Base-by-base conservation (phyloP, 2,797 vertebrate genomes). In the Clamator glandarius region DNA sequence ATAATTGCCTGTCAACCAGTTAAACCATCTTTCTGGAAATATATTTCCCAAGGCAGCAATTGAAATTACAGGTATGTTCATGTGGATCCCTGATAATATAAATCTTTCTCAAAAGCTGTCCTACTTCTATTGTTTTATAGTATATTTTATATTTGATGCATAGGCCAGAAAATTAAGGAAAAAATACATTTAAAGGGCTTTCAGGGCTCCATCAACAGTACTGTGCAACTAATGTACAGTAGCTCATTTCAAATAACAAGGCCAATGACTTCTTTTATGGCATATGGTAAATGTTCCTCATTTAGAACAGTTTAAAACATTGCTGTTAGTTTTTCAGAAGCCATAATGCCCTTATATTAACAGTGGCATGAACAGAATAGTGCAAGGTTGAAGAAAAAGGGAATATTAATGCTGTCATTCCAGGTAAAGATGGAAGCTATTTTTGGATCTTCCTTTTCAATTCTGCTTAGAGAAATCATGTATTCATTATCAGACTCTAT, bases 41-140 rank as follows among this genome's bases (percentile, higher is more conserved):
- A 85, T 85, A 86, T 96, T 96, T 97, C 90, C 84, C 93, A 84
- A 59, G 36, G 83, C 90, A 95, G 50, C 55, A 91, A 92, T 17
- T 95, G 91, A 96, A 97, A 97, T 97, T 94, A 95, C 82, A 96
- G 68, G 85, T 95, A 95, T 85, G 69, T 69, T 96, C 76, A 79
- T 95, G 74, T 86, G 83, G 16, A 95, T 92, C 61, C 69, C 86
- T 92, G 68, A 92, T 91, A 92, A 89, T 92, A 93, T 68, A 96
- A 96, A 95, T 85, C 66, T 93, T 95, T 63, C 82, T 78, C 80
- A 94, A 95, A 95, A 92, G 88, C 62, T 94, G 29, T 96, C 91
- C 58, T 63, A 63, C 72, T 83, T 89, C 70, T 92, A 50, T 84
- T 94, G 92, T 93, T 95, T 90, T 96, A 92, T 69, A 90, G 76